phyloP scores from a whole-genome alignment of 1,140 invertebrate species.

The Sminthurides bifidus region DNA sequence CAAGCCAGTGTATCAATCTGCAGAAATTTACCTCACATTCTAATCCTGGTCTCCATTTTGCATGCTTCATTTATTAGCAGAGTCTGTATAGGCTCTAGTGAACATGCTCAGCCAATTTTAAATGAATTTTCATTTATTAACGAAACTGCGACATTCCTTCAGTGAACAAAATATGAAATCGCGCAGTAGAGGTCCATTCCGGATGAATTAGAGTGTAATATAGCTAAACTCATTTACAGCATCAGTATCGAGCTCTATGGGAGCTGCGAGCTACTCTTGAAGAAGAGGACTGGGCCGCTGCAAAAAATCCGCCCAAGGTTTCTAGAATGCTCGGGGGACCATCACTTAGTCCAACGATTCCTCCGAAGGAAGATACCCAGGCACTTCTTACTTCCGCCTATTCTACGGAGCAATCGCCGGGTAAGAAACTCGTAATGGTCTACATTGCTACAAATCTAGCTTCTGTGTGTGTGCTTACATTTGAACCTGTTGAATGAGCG shows the following conservation, averaged over 20 bases:
- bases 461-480: too few species aligned
- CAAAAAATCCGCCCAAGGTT: slow-evolving; percentile 23
- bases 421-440: slow-evolving; percentile 5
- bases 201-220: neutral
- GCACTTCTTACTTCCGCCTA: slow-evolving; percentile 12
- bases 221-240: slow-evolving; percentile 33
- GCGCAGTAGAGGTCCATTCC: too few species aligned
- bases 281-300: slow-evolving; percentile 37
- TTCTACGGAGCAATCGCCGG: slow-evolving; percentile 20
- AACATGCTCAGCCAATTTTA: too few species aligned
- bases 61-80: too few species aligned
- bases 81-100: too few species aligned
- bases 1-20: too few species aligned
- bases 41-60: too few species aligned
- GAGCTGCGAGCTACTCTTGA: slow-evolving; percentile 43
- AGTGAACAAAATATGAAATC: too few species aligned
- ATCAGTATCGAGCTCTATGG: slow-evolving; percentile 42
- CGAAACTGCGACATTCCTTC: too few species aligned
- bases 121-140: too few species aligned
- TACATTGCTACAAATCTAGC: too few species aligned
- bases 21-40: too few species aligned
- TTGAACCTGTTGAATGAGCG: neutral
- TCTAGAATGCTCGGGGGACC: slow-evolving; percentile 2
- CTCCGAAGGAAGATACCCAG: neutral
- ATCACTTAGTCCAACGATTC: slow-evolving; percentile 8